Evolutionary conservation across 2,888 invertebrate species (phyloP), one percentile per base, ranked within the genome.

Genomic region (Mythimna vitellina): DNA sequence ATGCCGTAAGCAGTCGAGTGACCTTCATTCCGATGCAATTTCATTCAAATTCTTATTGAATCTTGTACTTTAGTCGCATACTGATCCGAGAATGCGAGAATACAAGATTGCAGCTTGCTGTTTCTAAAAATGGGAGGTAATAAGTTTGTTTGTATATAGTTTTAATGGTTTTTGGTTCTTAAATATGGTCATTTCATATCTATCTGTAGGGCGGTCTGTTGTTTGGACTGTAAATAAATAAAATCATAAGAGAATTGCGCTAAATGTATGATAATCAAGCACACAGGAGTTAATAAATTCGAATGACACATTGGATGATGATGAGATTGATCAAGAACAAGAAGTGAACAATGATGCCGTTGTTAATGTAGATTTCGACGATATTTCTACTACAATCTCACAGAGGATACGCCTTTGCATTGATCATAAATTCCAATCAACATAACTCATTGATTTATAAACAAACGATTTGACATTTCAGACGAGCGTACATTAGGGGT

Each of bases 21-120:
- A 86, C 85, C 85, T 86, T 86, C 87, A 86, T 86, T 76, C 81
- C 80, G 56, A 83, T 81, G 86, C 83, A 82, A 81, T 82, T 85
- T 81, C 54, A 84, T 78, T 82, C 74, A 78, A 77, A 76, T 81
- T 81, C 76, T 74, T 78, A 77, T 75, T 80, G 82, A 53, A 80
- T 61, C 65, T 70, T 78, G 66, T 76, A 78, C 73, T 75, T 73
- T 65, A 77, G 38, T 53, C 29, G 73, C 72, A 73, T 76, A 73
- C 65, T 75, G 49, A 85, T 65, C 42, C 32, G 29, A 70, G 57
- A 53, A 60, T 66, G 42, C 22, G 57, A 57, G 54, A 32, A 20
- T 54, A 64, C 5, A 63, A 57, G 53, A 61, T 80, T 67, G 61
- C 42, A 58, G 49, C 38, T 42, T 61, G 25, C 20, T n/a, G 29